Conservation (phyloP, 1,140 invertebrate species). For the Tribolium madens region DNA sequence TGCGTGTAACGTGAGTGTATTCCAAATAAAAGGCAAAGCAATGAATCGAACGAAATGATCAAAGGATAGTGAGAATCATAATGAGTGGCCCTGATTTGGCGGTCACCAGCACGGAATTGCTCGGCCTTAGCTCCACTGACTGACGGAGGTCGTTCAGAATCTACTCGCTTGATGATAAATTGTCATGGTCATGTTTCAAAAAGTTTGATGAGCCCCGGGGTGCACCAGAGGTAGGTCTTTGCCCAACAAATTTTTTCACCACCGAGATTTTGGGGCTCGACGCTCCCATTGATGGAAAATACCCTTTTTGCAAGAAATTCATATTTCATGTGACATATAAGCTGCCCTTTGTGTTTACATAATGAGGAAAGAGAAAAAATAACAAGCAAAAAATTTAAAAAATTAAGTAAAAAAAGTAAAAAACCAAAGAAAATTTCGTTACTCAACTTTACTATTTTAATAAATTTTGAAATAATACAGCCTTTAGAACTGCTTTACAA, state of each 20-base stretch:
- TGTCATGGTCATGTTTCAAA: slow-evolving; percentile 33
- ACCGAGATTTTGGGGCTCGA: background rate
- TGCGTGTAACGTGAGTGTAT: slow-evolving; percentile 1
- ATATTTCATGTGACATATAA: no score
- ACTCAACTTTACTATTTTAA: no score
- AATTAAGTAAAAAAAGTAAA: no score
- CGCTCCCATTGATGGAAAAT: no score
- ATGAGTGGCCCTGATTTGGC: slow-evolving; percentile 42
- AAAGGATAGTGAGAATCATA: slow-evolving; percentile 38
- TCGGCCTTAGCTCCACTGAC: slow-evolving; percentile 43
- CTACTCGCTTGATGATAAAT: slow-evolving; percentile 40
- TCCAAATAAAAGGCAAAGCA: slow-evolving; percentile 32
- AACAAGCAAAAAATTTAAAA: no score
- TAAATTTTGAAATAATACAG: no score
- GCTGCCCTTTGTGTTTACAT: no score
- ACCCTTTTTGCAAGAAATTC: no score
- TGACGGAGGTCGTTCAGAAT: slow-evolving; percentile 45
- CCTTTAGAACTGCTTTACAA: no score
- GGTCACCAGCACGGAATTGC: slow-evolving; percentile 45
- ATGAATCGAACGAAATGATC: slow-evolving; percentile 24
- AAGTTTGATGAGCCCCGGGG: slow-evolving; percentile 10
- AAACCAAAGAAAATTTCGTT: no score
- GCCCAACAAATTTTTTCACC: background rate
- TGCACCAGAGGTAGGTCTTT: slow-evolving; percentile 6
- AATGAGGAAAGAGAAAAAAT: no score